phyloP scores from a whole-genome alignment of 2,113 vertebrate genomes.

The Anguilla japonica region DNA sequence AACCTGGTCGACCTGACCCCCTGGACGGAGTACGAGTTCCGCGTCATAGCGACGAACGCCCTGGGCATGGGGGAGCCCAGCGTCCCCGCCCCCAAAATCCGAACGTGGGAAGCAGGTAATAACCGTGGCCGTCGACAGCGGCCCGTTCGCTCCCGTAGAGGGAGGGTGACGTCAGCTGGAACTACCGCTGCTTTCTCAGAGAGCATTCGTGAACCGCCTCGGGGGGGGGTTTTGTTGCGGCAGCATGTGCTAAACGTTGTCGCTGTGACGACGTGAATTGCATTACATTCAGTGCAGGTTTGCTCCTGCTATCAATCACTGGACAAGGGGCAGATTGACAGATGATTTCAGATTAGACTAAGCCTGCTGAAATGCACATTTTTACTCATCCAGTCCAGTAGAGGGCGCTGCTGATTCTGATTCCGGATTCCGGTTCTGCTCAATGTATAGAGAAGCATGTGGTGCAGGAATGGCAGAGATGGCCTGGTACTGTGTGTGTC shows the following conservation, averaged over 20 bases:
- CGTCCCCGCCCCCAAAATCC: conserved; percentile 86
- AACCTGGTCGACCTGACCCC: conserved; percentile 87
- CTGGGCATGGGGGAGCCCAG: conserved; percentile 89
- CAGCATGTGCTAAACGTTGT: neutral
- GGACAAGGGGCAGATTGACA: neutral
- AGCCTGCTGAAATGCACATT: too few relatives aligned
- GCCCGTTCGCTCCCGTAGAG: neutral
- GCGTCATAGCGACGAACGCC: conserved; percentile 87
- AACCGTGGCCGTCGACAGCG: neutral
- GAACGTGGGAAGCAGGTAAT: conserved; percentile 89
- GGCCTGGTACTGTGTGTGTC: too few relatives aligned
- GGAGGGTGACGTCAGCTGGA: neutral
- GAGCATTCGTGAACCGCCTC: neutral
- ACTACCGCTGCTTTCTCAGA: neutral
- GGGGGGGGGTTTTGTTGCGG: too few relatives aligned
- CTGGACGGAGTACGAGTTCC: conserved; percentile 97
- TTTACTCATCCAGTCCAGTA: too few relatives aligned
- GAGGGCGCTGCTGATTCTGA: too few relatives aligned
- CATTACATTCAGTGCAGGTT: too few relatives aligned
- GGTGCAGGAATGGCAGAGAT: too few relatives aligned
- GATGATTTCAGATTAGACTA: too few relatives aligned
- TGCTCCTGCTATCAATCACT: neutral
- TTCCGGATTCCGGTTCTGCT: too few relatives aligned
- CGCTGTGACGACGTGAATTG: too few relatives aligned
- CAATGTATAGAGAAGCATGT: too few relatives aligned